phyloP scores from a whole-genome alignment of 2,888 invertebrate genomes.

The Apodemia mormo region DNA sequence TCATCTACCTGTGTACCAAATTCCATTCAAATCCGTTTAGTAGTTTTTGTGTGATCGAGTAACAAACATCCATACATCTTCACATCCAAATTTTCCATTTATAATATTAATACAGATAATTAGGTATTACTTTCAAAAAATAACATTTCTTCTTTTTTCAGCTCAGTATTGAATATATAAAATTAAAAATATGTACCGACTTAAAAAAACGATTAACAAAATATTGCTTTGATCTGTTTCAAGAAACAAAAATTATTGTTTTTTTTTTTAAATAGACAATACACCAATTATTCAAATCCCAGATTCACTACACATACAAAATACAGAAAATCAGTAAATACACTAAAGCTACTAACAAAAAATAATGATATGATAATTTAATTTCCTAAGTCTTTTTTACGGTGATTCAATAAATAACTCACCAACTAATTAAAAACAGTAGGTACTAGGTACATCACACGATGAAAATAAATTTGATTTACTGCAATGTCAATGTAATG shows the following conservation, averaged over 20 bases:
- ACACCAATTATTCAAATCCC: not conserved
- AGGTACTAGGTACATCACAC: not conserved
- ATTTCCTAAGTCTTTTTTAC: slow-evolving; percentile 17
- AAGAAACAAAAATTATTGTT: not conserved
- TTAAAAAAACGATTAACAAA: not conserved
- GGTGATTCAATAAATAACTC: slow-evolving; percentile 17
- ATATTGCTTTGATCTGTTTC: not conserved
- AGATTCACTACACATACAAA: slow-evolving; percentile 5
- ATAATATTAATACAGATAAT: no score
- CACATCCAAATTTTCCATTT: no score
- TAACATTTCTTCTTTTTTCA: no score
- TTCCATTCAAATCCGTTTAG: no score
- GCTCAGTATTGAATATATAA: not conserved
- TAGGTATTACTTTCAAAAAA: no score
- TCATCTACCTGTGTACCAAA: no score
- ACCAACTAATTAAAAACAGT: not conserved
- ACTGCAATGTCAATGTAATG: slow-evolving; percentile 2
- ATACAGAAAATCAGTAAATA: not conserved
- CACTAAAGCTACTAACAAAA: slow-evolving; percentile 7
- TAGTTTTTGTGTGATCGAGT: no score
- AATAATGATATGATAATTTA: slow-evolving; percentile 16
- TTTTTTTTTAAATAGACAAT: not conserved
- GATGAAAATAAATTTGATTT: slow-evolving; percentile 14
- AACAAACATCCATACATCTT: no score
- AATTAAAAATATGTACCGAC: not conserved